A percentile compares a stretch with the other conserved stretches of the same genome.
These are phyloP conservation scores for Urocitellus parryii DNA, from an alignment of 2,113 vertebrate genomes.

Conservation along the genomic window DNA sequence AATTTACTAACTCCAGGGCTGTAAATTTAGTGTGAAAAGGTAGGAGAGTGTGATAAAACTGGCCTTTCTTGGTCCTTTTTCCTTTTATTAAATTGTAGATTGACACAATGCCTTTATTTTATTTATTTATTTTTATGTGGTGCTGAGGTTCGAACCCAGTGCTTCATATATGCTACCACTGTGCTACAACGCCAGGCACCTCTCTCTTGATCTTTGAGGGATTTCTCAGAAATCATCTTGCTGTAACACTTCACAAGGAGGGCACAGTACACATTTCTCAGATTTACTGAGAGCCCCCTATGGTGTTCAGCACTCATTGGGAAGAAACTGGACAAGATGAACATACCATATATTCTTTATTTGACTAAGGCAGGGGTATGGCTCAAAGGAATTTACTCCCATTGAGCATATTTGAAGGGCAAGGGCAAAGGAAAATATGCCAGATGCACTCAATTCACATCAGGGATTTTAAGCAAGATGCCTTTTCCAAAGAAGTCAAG, in stretches of 20 bases:
- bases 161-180: too few relatives aligned
- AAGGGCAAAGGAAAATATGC: not conserved
- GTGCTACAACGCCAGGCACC: too few relatives aligned
- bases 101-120: too few relatives aligned
- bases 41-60: not conserved
- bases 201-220: not conserved
- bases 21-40: not conserved
- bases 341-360: not conserved
- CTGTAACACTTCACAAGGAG: not conserved
- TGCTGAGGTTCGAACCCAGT: too few relatives aligned
- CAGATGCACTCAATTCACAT: not conserved
- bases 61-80: not conserved
- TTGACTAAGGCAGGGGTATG: not conserved
- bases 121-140: too few relatives aligned
- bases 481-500: not conserved
- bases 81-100: too few relatives aligned
- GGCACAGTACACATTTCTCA: not conserved
- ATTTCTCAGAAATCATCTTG: not conserved
- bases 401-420: not conserved
- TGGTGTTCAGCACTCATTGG: not conserved
- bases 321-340: not conserved
- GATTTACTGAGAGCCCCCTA: not conserved
- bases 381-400: not conserved
- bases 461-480: not conserved
- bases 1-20: not conserved